A percentile compares a stretch with the other conserved stretches of the same genome.
These are phyloP conservation scores for Poeciliopsis presidionis DNA, from an alignment of 2,797 vertebrate species.

Conservation along the genomic window DNA sequence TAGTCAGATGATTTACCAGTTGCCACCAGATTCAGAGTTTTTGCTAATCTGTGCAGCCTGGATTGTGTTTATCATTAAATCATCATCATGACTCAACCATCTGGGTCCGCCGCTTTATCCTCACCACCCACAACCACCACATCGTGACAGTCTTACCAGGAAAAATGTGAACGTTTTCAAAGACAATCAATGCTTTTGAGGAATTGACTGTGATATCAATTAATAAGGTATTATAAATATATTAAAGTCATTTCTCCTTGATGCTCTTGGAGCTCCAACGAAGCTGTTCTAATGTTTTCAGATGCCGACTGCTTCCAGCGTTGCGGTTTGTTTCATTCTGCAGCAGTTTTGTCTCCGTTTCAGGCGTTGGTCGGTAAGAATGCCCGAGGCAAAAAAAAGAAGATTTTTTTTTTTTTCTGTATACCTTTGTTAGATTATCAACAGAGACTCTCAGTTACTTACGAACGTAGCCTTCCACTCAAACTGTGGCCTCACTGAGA, in stretches of 20 bases:
- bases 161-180: neutral
- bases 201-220: neutral
- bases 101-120: too few species aligned
- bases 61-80: too few species aligned
- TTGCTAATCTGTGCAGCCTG: too few species aligned
- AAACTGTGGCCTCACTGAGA: constrained; percentile 39
- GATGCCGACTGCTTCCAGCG: constrained; percentile 8
- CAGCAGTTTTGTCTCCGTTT: constrained; percentile 17
- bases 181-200: neutral
- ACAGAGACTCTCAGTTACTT: constrained; percentile 16
- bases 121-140: too few species aligned
- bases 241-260: constrained; percentile 20
- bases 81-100: too few species aligned
- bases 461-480: constrained; percentile 25
- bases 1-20: too few species aligned
- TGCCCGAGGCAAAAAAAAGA: constrained; percentile 32
- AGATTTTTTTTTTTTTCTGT: neutral
- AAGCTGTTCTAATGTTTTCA: constrained; percentile 20
- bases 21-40: too few species aligned
- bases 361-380: constrained; percentile 23
- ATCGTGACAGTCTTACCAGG: neutral
- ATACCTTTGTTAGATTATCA: constrained; percentile 26
- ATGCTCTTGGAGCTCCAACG: constrained; percentile 24
- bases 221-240: neutral
- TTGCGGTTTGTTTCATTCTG: constrained; percentile 27